Percentiles rank a stretch among this genome's conserved stretches.
Evolutionary conservation across 2,113 vertebrate genomes (phyloP).

Genomic region (Dascyllus trimaculatus): DNA sequence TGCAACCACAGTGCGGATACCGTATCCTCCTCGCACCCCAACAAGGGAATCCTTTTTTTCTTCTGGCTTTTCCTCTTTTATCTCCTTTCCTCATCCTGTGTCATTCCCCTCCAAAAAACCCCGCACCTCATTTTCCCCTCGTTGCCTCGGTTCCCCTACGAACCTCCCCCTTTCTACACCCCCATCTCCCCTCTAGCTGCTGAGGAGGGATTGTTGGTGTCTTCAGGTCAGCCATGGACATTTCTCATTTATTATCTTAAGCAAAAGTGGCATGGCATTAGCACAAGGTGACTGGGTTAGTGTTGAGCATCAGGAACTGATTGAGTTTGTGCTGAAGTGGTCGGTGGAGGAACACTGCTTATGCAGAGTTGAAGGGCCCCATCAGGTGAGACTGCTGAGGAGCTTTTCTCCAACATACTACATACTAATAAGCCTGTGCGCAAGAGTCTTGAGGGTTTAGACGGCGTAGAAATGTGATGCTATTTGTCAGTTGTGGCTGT

Average conservation of each 20-base stretch:
- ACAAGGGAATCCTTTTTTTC: background rate
- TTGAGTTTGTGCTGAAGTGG: conserved; percentile 80
- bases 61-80: conserved; percentile 19
- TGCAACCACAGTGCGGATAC: conserved; percentile 48
- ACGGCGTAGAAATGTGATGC: conserved; percentile 32
- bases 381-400: conserved; percentile 60
- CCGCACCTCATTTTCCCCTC: conserved; percentile 31
- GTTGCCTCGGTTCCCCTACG: conserved; percentile 32
- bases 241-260: conserved; percentile 80
- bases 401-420: conserved; percentile 22
- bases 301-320: conserved; percentile 76
- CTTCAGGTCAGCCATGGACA: conserved; percentile 74
- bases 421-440: conserved; percentile 66
- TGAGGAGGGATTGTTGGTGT: conserved; percentile 59
- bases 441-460: conserved; percentile 32
- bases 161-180: conserved; percentile 22
- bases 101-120: conserved; percentile 15
- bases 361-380: conserved; percentile 62
- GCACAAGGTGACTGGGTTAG: conserved; percentile 76
- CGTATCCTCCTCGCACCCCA: conserved; percentile 18
- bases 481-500: conserved; percentile 47
- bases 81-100: background rate
- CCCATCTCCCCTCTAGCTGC: conserved; percentile 7
- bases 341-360: conserved; percentile 66
- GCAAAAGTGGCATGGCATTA: conserved; percentile 80